Evolutionary conservation across 1,140 invertebrate genomes (phyloP), one percentile per base, ranked within the genome.

Genomic region (Drosophila baimaii): DNA sequence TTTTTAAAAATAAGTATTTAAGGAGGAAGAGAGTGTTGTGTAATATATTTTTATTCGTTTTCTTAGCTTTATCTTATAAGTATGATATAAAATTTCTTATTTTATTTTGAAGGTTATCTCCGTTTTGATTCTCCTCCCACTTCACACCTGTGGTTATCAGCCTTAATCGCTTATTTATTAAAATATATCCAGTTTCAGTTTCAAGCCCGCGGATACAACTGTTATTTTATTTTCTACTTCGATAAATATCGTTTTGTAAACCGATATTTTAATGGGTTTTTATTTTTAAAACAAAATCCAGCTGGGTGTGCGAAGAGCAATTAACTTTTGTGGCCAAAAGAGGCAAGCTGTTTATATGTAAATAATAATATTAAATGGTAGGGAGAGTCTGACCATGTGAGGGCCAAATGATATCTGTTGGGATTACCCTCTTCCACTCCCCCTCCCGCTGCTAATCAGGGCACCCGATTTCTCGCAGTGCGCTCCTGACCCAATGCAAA

Each of bases 401-500:
- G 12, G 13, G 13, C n/a, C 46, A 27, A 27, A 27, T n/a, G 4
- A n/a, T 21, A 10, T 44, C 12, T 8, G n/a, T 12, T 23, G 41
- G 17, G 1, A 31, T 51, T 59, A 15, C 19, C 29, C 3, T 37
- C 23, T 51, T 51, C 21, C 17, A 33, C 23, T 6, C 19, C 39
- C 57, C 23, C 29, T n/a, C 19, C 58, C 41, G 41, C 44, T 27
- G 33, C n/a, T 66, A 35, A 70, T 55, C 63, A 35, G 47, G 47
- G 62, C 66, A 33, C 8, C 43, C 10, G 15, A 49, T 66, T 83
- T 79, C 49, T 70, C 41, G 23, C 64, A 82, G 70, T 79, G 70
- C 49, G 37, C 56, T 43, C 25, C 79, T 72, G 52, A 58, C 49
- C 41, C 61, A 73, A 63, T 47, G 78, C 66, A 63, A 63, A 54